phyloP scores from a whole-genome alignment of 2,888 invertebrate genomes.

The Pachymerium ferrugineum region DNA sequence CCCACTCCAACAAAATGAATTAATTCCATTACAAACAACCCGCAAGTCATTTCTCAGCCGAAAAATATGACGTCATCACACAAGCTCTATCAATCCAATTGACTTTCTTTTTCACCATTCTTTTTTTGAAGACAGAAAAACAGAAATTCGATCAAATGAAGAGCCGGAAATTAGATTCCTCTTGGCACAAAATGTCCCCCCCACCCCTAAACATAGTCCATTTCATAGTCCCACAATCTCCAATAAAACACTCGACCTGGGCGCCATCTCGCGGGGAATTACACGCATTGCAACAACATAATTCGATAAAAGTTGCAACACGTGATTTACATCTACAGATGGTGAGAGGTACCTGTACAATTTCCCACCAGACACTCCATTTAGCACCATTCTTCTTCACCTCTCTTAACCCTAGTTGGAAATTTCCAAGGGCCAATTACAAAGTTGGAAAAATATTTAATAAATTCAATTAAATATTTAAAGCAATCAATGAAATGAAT shows the following conservation, averaged over 20 bases:
- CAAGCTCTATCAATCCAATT: constrained; percentile 8
- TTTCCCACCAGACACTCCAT: constrained; percentile 16
- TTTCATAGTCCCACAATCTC: too few relatives aligned
- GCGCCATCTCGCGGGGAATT: not conserved
- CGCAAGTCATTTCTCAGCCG: not conserved
- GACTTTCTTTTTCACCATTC: too few relatives aligned
- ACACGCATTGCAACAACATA: not conserved
- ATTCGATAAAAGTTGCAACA: constrained; percentile 1
- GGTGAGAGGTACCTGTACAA: not conserved
- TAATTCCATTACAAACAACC: constrained; percentile 5
- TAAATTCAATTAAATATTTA: too few relatives aligned
- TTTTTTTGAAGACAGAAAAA: not conserved
- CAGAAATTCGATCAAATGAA: constrained; percentile 13
- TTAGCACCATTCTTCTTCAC: too few relatives aligned
- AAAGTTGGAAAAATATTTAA: too few relatives aligned
- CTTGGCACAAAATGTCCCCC: not conserved
- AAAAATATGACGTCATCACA: not conserved
- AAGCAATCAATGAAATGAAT: too few relatives aligned
- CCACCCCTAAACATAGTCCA: too few relatives aligned
- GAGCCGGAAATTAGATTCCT: constrained; percentile 18
- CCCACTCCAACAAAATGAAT: not conserved
- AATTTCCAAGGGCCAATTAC: too few relatives aligned
- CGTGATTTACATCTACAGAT: constrained; percentile 1
- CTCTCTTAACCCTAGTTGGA: too few relatives aligned
- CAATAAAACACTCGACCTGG: too few relatives aligned